Percentiles rank a stretch among this genome's conserved stretches.
Conservation (phyloP, 2,888 invertebrate genomes). For the Ceriagrion tenellum region DNA sequence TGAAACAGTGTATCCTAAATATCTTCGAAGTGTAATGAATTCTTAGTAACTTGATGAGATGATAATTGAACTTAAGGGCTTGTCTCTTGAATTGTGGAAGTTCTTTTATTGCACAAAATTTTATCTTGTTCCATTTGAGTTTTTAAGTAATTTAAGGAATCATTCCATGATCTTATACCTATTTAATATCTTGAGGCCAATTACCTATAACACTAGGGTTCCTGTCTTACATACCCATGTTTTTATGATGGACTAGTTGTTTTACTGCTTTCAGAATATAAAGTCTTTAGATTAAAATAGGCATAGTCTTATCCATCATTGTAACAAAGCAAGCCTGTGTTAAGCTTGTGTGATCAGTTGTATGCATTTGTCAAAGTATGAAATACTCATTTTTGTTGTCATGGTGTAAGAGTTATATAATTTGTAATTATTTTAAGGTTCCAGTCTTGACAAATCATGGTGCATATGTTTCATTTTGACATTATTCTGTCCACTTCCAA, state of each 20-base stretch:
- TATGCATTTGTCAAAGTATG: not conserved
- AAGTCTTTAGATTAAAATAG: not conserved
- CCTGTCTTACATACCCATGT: not conserved
- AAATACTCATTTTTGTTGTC: not conserved
- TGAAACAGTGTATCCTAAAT: not conserved
- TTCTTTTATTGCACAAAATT: not conserved
- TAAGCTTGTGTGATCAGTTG: not conserved
- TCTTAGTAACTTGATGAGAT: not conserved
- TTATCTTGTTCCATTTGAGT: not conserved
- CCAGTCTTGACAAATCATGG: not conserved
- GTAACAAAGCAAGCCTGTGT: not conserved
- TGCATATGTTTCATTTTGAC: not conserved
- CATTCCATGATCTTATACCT: not conserved
- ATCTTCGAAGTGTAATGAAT: not conserved
- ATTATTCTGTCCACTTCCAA: not conserved
- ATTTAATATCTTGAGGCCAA: not conserved
- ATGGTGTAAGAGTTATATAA: not conserved
- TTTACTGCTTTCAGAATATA: not conserved
- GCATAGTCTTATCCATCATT: not conserved
- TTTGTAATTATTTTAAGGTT: not conserved
- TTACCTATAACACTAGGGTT: not conserved
- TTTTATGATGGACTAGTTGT: not conserved
- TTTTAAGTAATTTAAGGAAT: not conserved
- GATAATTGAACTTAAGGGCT: not conserved
- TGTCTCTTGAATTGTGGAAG: not conserved